These are phyloP conservation scores for Cataglyphis albicans DNA, from an alignment of 2,888 invertebrate species.

Conservation along the genomic window DNA sequence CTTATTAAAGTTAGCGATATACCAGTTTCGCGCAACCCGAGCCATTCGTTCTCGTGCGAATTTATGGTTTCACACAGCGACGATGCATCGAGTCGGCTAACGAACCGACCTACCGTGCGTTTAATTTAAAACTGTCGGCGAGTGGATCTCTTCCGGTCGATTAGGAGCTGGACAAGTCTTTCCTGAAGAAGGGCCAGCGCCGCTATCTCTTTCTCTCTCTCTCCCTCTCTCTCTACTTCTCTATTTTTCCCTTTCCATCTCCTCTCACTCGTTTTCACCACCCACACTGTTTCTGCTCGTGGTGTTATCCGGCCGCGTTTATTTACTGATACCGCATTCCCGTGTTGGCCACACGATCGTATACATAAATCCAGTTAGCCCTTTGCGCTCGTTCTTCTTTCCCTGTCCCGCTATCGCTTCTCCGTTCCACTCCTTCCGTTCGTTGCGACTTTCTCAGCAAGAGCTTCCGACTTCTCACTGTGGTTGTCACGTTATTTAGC, in stretches of 20 bases:
- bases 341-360: slow-evolving; percentile 73
- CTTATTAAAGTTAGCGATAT: slow-evolving; percentile 5
- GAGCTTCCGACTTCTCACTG: slow-evolving; percentile 32
- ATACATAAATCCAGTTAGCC: slow-evolving; percentile 77
- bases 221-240: slow-evolving; percentile 51
- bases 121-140: slow-evolving; percentile 78
- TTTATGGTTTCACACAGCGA: slow-evolving; percentile 75
- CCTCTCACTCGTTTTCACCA: slow-evolving; percentile 27
- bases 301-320: slow-evolving; percentile 79
- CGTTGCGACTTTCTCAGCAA: slow-evolving; percentile 37
- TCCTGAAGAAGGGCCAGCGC: slow-evolving; percentile 67
- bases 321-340: slow-evolving; percentile 82
- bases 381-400: slow-evolving; percentile 48
- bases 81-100: slow-evolving; percentile 75
- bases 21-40: slow-evolving; percentile 34
- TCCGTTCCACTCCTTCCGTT: slow-evolving; percentile 43
- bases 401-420: slow-evolving; percentile 22
- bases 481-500: slow-evolving; percentile 32
- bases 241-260: slow-evolving; percentile 8
- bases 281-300: slow-evolving; percentile 44
- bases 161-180: slow-evolving; percentile 79
- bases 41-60: slow-evolving; percentile 72
- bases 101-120: slow-evolving; percentile 71
- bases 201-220: slow-evolving; percentile 56
- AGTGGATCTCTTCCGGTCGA: slow-evolving; percentile 80